Evolutionary conservation across 2,888 invertebrate genomes (phyloP), one percentile per base, ranked within the genome.

Genomic region (Malachius bipustulatus): DNA sequence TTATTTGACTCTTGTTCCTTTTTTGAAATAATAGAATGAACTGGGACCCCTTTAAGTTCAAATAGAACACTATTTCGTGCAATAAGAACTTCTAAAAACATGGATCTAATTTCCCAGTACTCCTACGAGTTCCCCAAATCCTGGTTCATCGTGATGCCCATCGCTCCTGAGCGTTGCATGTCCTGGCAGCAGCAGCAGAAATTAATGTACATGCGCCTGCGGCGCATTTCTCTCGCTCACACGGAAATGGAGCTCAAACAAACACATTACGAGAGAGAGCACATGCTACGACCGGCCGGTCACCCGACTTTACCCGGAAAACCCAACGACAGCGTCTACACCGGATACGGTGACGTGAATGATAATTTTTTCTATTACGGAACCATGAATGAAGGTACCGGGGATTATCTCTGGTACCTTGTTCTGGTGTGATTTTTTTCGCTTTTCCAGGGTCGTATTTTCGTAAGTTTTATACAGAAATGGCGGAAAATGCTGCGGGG

Each of bases 301-400:
- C 38, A 38, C 1, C 16, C 34, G 2, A 38, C 42, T 16, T 41
- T 53, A 2, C 30, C 34, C 2, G 26, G 36, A 26, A 52, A 46
- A 33, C 58, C 57, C 0, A 50, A 50, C 10, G 55, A 53, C 32
- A 52, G 53, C 16, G 55, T 57, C 4, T 59, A 59, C 36, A 57
- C 58, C 2, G 58, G 58, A 1, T 59, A 56, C 31, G 59, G 59
- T 1, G 56, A 57, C 32, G 52, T 55, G 2, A 51, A 51, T 11
- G 49, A 54, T 29, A 51, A 43, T 13, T 59, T 59, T 39, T 59
- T 53, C 33, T 59, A 52, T 41, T 59, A 59, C 35, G 59, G 59
- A 10, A 55, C 52, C 6, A 58, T 59, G 58, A 59, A 58, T 33
- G 53, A 57, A 28, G 57, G 59, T 57, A 45, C 34, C 3, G 6